These are phyloP conservation scores for Burhinus bistriatus DNA, from an alignment of 2,113 vertebrate species.

Conservation along the genomic window DNA sequence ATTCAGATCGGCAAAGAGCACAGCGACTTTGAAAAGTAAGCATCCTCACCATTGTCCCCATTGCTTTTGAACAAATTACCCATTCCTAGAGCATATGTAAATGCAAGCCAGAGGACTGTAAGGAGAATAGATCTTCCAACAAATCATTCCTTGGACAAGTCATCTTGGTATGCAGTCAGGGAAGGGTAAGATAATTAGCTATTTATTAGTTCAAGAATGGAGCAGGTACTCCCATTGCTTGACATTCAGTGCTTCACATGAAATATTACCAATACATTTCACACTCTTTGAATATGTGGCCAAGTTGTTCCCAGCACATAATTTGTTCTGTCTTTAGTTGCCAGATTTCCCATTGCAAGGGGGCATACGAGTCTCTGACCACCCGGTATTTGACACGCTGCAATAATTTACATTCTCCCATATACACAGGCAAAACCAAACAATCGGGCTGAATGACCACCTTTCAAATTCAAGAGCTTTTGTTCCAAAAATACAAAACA, in stretches of 20 bases:
- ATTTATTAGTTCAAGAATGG: background rate
- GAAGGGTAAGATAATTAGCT: background rate
- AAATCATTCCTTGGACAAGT: background rate
- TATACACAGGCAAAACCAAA: background rate
- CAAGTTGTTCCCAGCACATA: background rate
- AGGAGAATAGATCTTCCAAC: background rate
- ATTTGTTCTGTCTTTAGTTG: background rate
- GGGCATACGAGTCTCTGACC: background rate
- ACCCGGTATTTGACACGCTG: background rate
- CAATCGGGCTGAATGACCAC: background rate
- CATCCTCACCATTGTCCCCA: background rate
- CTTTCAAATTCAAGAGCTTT: background rate
- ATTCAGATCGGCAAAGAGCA: background rate
- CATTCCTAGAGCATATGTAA: background rate
- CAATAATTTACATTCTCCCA: background rate
- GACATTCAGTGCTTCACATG: background rate
- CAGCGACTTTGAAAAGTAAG: background rate
- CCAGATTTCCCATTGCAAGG: background rate
- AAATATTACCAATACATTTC: conserved; percentile 14
- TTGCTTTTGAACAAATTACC: background rate
- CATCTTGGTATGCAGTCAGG: background rate
- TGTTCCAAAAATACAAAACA: background rate
- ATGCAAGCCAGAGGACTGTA: background rate
- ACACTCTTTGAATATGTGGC: background rate
- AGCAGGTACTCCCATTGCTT: background rate